phyloP scores from a whole-genome alignment of 2,797 vertebrate genomes.

The Smutsia gigantea region DNA sequence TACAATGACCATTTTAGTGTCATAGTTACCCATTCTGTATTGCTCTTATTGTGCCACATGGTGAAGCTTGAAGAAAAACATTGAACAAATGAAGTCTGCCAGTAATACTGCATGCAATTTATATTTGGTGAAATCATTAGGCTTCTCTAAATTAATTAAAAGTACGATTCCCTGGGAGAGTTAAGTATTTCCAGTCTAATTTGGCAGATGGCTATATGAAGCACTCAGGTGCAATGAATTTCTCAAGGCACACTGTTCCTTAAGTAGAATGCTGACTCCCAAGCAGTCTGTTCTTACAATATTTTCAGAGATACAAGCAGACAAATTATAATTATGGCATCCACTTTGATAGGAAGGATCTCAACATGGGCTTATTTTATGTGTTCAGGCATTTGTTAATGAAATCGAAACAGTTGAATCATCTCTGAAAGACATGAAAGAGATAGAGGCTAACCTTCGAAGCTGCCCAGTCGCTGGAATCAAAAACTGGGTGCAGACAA shows the following conservation, averaged over 20 bases:
- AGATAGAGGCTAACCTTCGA: slow-evolving; percentile 90
- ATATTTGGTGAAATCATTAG: slow-evolving; percentile 26
- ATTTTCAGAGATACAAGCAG: not conserved
- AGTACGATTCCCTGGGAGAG: slow-evolving; percentile 7
- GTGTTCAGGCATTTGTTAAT: slow-evolving; percentile 89
- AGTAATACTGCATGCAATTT: not conserved
- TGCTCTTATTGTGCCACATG: not conserved
- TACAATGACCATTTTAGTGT: not conserved
- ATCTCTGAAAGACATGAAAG: slow-evolving; percentile 93
- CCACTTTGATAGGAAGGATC: not conserved
- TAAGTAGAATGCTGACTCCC: slow-evolving; percentile 1
- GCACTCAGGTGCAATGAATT: slow-evolving; percentile 36
- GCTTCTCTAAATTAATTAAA: slow-evolving; percentile 62
- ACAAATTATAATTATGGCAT: not conserved
- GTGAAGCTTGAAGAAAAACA: not conserved
- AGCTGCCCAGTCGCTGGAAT: slow-evolving; percentile 86
- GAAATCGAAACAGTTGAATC: slow-evolving; percentile 93
- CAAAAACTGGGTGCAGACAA: slow-evolving; percentile 90
- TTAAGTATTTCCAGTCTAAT: slow-evolving; percentile 54
- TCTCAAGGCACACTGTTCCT: not conserved
- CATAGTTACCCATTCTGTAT: not conserved
- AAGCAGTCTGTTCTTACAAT: not conserved
- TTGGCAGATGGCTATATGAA: slow-evolving; percentile 11
- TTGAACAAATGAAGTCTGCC: slow-evolving; percentile 26
- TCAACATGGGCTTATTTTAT: slow-evolving; percentile 48